Base-by-base conservation (phyloP, 2,888 invertebrate species). In the Schizotus pectinicornis region DNA sequence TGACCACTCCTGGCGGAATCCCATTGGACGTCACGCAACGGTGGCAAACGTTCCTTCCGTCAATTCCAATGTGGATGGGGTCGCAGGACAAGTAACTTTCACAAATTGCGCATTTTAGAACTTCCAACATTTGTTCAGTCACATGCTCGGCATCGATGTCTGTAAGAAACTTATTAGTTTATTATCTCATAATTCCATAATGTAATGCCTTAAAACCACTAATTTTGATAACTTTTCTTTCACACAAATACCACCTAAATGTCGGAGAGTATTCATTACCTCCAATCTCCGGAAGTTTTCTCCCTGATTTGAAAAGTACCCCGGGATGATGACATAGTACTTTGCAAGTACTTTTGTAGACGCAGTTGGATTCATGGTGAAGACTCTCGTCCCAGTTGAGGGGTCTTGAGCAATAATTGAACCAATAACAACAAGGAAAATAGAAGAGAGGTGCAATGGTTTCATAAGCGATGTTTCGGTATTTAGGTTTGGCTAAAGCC, bases 341-440 rank as follows among this genome's bases (percentile, higher is more conserved):
- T 1, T 64, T 65, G 33, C 74, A 71, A 37, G 73, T 71, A 12
- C 62, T 55, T 13, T 64, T 59, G 54, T 74, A 78, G 0, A 63
- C 53, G 59, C 80, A 79, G 34, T 72, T 65, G 0, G 65, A 47
- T 63, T 79, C 79, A 60, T 80, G 79, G 6, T 68, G 57, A 2
- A 66, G 46, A 39, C 73, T 65, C 22, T 74, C 75, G 46, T 77
- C 72, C 73, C 77, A 77, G 2, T 65, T 56, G 7, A 77, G 62
- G 7, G 62, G 51, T 42, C 65, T 69, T 0, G 71, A 67, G 57
- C 79, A 79, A 47, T 77, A 70, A 39, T 72, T 70, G 8, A 64
- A 62, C 72, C 74, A 77, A 63, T 75, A 68, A 57, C 61, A 65
- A 60, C 79, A 79, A 0, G 79, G 79, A 61, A 75, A 79, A 13